phyloP scores from a whole-genome alignment of 2,888 invertebrate genomes.

The Dynastes maya region DNA sequence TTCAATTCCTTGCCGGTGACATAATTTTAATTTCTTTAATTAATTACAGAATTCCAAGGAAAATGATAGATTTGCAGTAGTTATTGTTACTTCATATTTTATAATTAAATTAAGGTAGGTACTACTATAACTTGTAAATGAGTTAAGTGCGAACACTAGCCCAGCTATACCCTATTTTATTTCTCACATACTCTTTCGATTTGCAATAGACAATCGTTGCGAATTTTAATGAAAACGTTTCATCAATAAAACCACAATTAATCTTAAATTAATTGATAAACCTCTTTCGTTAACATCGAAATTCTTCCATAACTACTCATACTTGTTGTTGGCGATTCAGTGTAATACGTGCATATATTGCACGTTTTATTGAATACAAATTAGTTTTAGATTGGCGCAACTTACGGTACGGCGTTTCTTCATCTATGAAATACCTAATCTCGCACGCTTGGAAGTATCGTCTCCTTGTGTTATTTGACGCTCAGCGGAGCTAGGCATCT shows the following conservation, averaged over 20 bases:
- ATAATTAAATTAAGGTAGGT: no score
- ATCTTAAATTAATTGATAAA: neutral
- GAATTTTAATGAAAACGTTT: neutral
- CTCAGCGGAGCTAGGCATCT: neutral
- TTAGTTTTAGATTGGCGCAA: neutral
- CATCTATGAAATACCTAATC: neutral
- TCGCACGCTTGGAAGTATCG: neutral
- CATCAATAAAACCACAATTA: neutral
- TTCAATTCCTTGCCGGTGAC: no score
- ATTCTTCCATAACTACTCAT: neutral
- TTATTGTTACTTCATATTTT: no score
- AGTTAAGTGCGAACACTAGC: no score
- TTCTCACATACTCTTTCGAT: no score
- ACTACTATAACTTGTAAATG: no score
- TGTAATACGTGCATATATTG: neutral
- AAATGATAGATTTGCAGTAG: no score
- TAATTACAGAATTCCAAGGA: no score
- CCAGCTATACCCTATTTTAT: no score
- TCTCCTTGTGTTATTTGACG: neutral
- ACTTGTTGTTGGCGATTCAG: neutral
- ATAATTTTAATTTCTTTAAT: no score
- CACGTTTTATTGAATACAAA: conserved; percentile 15
- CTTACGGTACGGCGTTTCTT: neutral
- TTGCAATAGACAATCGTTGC: no score
- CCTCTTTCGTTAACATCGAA: neutral